phyloP scores from a whole-genome alignment of 2,113 vertebrate genomes.

The Apteryx mantelli region DNA sequence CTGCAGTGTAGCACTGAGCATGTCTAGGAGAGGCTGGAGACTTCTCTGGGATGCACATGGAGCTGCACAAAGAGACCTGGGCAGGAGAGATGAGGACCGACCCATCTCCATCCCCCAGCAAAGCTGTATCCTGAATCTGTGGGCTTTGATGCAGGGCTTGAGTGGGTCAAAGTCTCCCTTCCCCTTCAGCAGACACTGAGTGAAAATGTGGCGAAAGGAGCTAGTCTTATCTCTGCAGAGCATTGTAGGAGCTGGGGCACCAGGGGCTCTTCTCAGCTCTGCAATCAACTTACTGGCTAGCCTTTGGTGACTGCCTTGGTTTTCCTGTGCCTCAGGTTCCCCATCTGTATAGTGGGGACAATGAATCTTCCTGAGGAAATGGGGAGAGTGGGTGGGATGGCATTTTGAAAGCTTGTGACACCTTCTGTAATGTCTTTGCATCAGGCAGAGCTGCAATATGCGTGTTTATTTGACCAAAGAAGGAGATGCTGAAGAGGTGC shows the following conservation, averaged over 20 bases:
- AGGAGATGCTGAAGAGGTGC: accelerated
- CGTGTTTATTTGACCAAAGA: not conserved
- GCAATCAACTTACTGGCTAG: not conserved
- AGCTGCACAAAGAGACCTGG: not conserved
- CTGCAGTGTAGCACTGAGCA: not conserved
- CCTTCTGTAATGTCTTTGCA: not conserved
- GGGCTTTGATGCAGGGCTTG: not conserved
- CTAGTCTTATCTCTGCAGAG: not conserved
- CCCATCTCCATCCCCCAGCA: not conserved
- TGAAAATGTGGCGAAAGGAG: not conserved
- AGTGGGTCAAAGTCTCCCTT: not conserved
- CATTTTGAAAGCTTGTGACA: no score
- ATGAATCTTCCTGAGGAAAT: not conserved
- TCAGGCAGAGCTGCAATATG: not conserved
- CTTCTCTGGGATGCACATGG: not conserved
- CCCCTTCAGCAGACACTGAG: not conserved
- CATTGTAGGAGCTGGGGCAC: not conserved
- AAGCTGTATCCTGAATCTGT: not conserved
- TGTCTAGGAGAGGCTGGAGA: not conserved
- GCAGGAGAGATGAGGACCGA: not conserved
- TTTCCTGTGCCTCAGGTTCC: not conserved
- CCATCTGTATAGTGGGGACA: not conserved
- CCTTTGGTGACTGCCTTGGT: not conserved
- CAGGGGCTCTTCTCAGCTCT: not conserved
- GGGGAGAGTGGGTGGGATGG: no score